Conservation (phyloP, 2,888 invertebrate species). For the Adelphocoris suturalis region DNA sequence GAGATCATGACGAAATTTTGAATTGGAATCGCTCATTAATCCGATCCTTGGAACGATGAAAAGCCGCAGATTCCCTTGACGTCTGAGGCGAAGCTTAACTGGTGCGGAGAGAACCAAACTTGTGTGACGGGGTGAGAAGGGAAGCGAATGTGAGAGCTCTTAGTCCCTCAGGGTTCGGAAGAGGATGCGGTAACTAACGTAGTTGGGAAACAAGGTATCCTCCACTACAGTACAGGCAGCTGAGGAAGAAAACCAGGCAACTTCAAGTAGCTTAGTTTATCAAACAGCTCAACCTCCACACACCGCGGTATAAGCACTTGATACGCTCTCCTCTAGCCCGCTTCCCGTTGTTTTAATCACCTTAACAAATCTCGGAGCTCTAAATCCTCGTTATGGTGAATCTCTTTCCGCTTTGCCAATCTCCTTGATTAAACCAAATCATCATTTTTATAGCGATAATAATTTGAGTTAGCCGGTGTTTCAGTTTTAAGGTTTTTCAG, state of each 20-base stretch:
- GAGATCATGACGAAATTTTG: too few relatives aligned
- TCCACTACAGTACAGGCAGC: neutral
- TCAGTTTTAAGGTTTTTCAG: too few relatives aligned
- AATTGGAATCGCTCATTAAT: too few relatives aligned
- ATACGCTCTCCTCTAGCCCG: neutral
- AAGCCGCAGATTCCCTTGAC: neutral
- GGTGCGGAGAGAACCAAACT: neutral
- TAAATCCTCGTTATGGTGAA: slow-evolving; percentile 11
- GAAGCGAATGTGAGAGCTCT: neutral
- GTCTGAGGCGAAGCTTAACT: neutral
- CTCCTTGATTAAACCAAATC: slow-evolving; percentile 5
- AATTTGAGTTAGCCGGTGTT: too few relatives aligned
- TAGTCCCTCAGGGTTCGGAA: neutral
- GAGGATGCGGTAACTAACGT: neutral
- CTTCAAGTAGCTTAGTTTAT: slow-evolving; percentile 20
- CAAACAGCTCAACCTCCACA: slow-evolving; percentile 9
- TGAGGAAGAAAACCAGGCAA: neutral
- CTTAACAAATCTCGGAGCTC: slow-evolving; percentile 9
- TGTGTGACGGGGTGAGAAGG: neutral
- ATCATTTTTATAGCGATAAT: too few relatives aligned
- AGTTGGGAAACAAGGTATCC: slow-evolving; percentile 25
- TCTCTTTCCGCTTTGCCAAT: neutral
- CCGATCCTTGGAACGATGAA: too few relatives aligned
- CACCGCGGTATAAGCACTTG: neutral
- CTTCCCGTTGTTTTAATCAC: slow-evolving; percentile 32